Percentiles rank a stretch among this genome's conserved stretches.
These are phyloP conservation scores for Blastobasis lacticolella DNA, from an alignment of 2,888 invertebrate genomes.

Conservation along the genomic window DNA sequence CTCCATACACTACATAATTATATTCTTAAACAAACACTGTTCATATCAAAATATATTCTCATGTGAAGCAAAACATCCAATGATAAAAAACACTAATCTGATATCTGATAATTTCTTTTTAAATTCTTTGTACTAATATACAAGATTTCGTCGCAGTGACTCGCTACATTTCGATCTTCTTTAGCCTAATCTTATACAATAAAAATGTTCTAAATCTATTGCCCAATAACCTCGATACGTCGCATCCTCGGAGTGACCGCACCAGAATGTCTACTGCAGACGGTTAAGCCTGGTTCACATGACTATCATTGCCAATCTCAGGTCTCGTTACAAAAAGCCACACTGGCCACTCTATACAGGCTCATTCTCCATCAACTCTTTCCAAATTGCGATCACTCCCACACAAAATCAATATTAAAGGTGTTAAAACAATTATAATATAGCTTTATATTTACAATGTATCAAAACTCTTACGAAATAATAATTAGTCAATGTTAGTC, in stretches of 20 bases:
- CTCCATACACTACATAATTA: constrained; percentile 23
- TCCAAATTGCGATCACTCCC: neutral
- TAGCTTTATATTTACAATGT: constrained; percentile 46
- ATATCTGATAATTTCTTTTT: constrained; percentile 29
- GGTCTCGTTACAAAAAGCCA: neutral
- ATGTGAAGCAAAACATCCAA: constrained; percentile 44
- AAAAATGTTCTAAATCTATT: constrained; percentile 41
- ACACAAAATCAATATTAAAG: neutral
- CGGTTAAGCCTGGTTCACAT: no score
- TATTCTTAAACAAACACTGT: constrained; percentile 43
- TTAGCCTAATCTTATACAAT: constrained; percentile 45
- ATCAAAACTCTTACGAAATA: constrained; percentile 20
- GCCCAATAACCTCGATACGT: constrained; percentile 19
- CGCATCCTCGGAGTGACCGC: no score
- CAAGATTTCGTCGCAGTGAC: constrained; percentile 46
- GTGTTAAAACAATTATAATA: constrained; percentile 18
- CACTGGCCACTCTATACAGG: neutral
- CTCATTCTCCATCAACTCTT: neutral
- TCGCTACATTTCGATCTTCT: constrained; percentile 35
- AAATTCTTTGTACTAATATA: constrained; percentile 70
- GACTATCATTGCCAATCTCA: no score
- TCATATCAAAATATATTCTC: constrained; percentile 62
- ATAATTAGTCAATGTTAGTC: constrained; percentile 31
- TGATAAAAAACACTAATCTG: constrained; percentile 32
- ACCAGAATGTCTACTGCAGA: no score